Base-by-base conservation (phyloP, 2,113 vertebrate species). In the Poeciliopsis retropinna region DNA sequence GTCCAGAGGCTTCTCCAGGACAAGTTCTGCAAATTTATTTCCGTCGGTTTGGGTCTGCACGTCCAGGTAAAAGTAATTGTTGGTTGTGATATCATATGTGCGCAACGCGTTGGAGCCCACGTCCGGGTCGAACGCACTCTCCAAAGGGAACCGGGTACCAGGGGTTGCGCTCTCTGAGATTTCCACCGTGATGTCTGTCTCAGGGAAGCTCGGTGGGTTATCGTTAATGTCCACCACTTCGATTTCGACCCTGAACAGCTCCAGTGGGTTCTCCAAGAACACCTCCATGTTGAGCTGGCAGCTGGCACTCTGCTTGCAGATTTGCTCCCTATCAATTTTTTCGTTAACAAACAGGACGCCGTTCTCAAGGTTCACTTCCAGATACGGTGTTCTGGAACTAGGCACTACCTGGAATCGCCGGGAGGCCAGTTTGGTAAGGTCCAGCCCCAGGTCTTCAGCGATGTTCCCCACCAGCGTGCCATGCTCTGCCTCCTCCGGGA, bases 401-500 rank as follows among this genome's bases (percentile, higher is more conserved):
- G 97, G 96, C 87, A 96, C 97, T 60, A 97, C 96, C 89, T 99
- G 98, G 88, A 99, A 99, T 60, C 96, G 95, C 79, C 97, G 96
- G 67, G 97, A 95, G 29, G 96, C 96, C 94, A 98, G 95, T 94
- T 99, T 98, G 86, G 97, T 99, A 85, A 99, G 95, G 96, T 99
- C 98, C 96, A 99, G 95, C 75, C 98, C 96, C 94, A 99, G 94
- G 88, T 99, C 98, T 93, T 98, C 97, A 25, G 98, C 98, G 80
- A 99, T 98, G 92, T 99, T 99, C 73, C 98, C 98, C 95, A 99
- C 97, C 89, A 99, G 94, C 66, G 97, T 98, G 91, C 97, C 97
- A 92, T 97, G 97, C 74, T 97, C 96, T 82, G 97, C 95, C 91
- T 99, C 98, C 90, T 99, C 98, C 86, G 97, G 96, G 86, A 99